These are phyloP conservation scores for Clavelina lepadiformis DNA, from an alignment of 23 tunicate genomes.

Conservation along the genomic window DNA sequence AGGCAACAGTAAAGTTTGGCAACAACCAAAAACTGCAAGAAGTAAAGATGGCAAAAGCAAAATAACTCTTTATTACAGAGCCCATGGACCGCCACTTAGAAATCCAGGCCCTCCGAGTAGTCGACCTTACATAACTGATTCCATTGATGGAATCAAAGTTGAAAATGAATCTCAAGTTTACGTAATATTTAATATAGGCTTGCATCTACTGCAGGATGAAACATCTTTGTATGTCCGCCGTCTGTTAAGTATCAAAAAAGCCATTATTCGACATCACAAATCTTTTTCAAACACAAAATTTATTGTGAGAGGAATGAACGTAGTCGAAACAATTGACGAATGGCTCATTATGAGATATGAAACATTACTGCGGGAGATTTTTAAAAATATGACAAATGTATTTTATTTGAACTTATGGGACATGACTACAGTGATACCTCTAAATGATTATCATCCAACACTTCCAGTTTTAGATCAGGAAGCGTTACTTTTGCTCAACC, in stretches of 20 bases:
- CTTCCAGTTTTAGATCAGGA: neutral
- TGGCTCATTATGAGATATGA: constrained; percentile 5
- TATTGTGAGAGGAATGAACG: constrained; percentile 8
- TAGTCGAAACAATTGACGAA: neutral
- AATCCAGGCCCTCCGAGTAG: constrained; percentile 44
- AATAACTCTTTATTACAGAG: constrained; percentile 23
- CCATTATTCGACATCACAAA: constrained; percentile 8
- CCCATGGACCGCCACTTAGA: constrained; percentile 55
- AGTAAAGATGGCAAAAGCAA: neutral
- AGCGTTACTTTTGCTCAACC: constrained; percentile 6
- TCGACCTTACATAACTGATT: constrained; percentile 45
- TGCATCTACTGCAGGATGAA: constrained; percentile 30
- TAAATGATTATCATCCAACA: constrained; percentile 11
- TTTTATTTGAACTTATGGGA: constrained; percentile 18
- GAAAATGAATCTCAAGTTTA: constrained; percentile 14
- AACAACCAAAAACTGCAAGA: constrained; percentile 3
- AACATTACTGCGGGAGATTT: neutral
- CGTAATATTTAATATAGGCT: constrained; percentile 44
- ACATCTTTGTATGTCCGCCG: constrained; percentile 22
- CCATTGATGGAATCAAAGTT: neutral
- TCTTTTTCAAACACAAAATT: constrained; percentile 9
- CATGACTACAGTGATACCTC: constrained; percentile 1
- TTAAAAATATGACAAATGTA: constrained; percentile 6
- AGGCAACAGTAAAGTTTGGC: constrained; percentile 17
- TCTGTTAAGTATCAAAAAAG: constrained; percentile 9